Conservation (phyloP, 2,888 invertebrate species). For the Cyclophora punctaria region DNA sequence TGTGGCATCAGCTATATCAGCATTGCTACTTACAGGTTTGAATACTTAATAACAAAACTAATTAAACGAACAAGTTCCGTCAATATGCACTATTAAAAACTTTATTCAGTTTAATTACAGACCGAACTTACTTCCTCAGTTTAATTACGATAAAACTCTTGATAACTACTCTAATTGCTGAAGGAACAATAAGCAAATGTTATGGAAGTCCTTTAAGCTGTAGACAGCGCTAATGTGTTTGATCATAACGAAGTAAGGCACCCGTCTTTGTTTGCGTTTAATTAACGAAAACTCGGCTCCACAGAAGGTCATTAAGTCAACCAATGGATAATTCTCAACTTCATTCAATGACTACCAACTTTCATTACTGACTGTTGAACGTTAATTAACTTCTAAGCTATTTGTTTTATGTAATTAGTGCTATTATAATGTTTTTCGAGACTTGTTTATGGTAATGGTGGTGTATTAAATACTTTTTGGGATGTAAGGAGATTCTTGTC, state of each 20-base stretch:
- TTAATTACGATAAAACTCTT: too few relatives aligned
- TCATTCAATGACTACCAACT: constrained; percentile 24
- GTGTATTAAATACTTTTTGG: too few relatives aligned
- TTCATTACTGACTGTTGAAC: constrained; percentile 16
- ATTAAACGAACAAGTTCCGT: too few relatives aligned
- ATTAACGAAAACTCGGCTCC: constrained; percentile 51
- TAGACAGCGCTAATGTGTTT: constrained; percentile 51
- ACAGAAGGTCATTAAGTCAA: constrained; percentile 43
- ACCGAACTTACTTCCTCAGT: too few relatives aligned
- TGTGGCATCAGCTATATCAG: too few relatives aligned
- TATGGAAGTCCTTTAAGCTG: constrained; percentile 33
- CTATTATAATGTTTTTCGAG: not conserved
- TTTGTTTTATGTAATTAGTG: not conserved
- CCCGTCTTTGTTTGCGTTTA: constrained; percentile 59
- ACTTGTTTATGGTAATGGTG: too few relatives aligned
- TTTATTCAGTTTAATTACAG: too few relatives aligned
- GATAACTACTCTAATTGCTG: not conserved
- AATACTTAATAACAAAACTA: too few relatives aligned
- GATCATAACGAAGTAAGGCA: constrained; percentile 49
- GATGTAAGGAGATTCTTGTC: too few relatives aligned
- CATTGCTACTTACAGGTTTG: too few relatives aligned
- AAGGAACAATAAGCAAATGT: constrained; percentile 4
- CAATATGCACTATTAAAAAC: too few relatives aligned
- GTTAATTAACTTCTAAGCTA: not conserved
- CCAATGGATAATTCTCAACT: constrained; percentile 40